Evolutionary conservation across 2,797 vertebrate genomes (phyloP).

Genomic region (Rhynchotus rufescens): DNA sequence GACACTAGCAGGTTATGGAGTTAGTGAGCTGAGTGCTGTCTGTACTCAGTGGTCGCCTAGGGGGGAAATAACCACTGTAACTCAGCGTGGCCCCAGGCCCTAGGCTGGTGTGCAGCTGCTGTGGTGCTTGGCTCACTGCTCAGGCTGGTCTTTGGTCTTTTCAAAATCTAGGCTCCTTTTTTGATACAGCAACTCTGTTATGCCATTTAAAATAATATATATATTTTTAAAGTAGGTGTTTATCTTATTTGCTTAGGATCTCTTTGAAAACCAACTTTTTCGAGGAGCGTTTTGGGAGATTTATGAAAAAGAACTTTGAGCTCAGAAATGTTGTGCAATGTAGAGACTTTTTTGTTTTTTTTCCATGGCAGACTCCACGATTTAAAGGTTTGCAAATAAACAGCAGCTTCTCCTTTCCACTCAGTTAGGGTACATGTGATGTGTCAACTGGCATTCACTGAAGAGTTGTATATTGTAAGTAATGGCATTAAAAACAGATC

Average conservation of each 20-base stretch:
- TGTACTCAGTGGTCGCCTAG: background rate
- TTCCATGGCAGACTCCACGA: background rate
- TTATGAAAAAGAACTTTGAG: background rate
- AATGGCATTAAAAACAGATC: background rate
- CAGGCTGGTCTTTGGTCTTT: fast-evolving
- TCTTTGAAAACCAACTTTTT: background rate
- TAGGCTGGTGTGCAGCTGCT: fast-evolving
- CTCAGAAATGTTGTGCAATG: background rate
- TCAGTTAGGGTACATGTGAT: background rate
- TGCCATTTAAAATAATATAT: background rate
- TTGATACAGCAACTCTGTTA: background rate
- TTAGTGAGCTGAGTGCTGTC: background rate
- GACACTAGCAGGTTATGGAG: background rate
- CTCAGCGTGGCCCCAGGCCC: background rate
- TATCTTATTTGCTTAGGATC: background rate
- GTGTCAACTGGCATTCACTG: background rate
- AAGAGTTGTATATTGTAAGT: background rate
- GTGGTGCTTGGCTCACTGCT: background rate
- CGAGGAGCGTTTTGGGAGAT: background rate
- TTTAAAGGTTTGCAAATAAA: background rate
- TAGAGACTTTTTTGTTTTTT: background rate
- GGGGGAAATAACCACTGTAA: background rate
- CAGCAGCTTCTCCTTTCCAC: background rate
- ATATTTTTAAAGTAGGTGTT: no score
- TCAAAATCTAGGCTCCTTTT: background rate